These are phyloP conservation scores for Silurus aristotelis DNA, from an alignment of 2,797 vertebrate genomes.

Conservation along the genomic window DNA sequence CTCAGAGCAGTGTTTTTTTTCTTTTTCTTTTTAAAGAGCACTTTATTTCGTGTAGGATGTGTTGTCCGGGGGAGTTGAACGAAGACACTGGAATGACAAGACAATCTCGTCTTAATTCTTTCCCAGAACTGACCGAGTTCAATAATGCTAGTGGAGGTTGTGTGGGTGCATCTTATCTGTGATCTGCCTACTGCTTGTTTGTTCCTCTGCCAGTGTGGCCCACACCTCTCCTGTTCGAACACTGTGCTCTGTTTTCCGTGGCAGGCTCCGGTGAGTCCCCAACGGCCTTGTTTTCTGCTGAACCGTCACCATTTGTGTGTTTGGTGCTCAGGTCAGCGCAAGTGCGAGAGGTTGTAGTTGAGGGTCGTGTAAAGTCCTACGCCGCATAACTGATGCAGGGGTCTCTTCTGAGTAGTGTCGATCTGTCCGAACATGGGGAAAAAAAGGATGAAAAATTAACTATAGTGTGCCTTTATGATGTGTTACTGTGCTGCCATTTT, in stretches of 20 bases:
- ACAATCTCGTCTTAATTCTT: slow-evolving; percentile 53
- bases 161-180: slow-evolving; percentile 48
- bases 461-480: not conserved
- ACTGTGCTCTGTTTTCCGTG: slow-evolving; percentile 60
- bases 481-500: not conserved
- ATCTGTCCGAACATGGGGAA: not conserved
- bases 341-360: slow-evolving; percentile 5
- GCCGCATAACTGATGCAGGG: not conserved
- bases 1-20: not conserved
- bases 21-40: not conserved
- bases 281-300: slow-evolving; percentile 4
- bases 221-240: slow-evolving; percentile 61
- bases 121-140: slow-evolving; percentile 10
- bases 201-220: slow-evolving; percentile 67
- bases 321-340: slow-evolving; percentile 2
- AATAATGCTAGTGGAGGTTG: slow-evolving; percentile 12
- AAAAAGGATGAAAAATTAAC: not conserved
- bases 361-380: slow-evolving; percentile 8
- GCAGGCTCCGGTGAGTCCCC: slow-evolving; percentile 55
- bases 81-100: slow-evolving; percentile 9
- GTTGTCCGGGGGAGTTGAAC: not conserved
- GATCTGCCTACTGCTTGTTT: slow-evolving; percentile 64
- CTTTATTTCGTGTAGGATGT: not conserved
- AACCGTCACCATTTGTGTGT: slow-evolving; percentile 23
- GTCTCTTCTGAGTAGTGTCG: not conserved